Conservation (phyloP, 2,888 invertebrate species). For the Vandiemenella viatica region DNA sequence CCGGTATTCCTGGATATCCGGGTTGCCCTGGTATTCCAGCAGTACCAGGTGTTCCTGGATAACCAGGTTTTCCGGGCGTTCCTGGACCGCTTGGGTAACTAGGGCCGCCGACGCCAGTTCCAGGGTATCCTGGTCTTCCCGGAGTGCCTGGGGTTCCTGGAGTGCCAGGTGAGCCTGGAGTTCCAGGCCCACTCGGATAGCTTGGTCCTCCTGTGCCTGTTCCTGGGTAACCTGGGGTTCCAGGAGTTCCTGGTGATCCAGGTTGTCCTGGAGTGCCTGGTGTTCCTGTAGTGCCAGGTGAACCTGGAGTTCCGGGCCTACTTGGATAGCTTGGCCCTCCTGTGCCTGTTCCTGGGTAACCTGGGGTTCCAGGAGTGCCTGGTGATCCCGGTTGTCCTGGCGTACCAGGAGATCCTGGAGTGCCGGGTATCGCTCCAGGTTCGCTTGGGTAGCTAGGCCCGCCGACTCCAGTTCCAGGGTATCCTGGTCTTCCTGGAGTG, state of each 20-base stretch:
- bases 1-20: slow-evolving; percentile 16
- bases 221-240: slow-evolving; percentile 14
- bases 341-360: slow-evolving; percentile 3
- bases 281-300: slow-evolving; percentile 21
- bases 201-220: slow-evolving; percentile 5
- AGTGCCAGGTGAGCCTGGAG: slow-evolving; percentile 15
- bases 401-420: slow-evolving; percentile 18
- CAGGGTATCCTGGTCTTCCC: slow-evolving; percentile 2
- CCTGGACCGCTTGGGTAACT: slow-evolving; percentile 12
- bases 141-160: slow-evolving; percentile 15
- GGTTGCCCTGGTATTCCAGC: slow-evolving; percentile 17
- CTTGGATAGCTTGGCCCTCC: slow-evolving; percentile 20
- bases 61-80: slow-evolving; percentile 9
- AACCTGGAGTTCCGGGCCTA: slow-evolving; percentile 21
- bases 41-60: slow-evolving; percentile 11
- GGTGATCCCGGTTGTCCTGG: slow-evolving; percentile 21
- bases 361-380: slow-evolving; percentile 10
- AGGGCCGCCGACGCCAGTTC: slow-evolving; percentile 10
- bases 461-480: slow-evolving; percentile 21
- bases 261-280: slow-evolving; percentile 21
- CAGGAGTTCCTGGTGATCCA: slow-evolving; percentile 23
- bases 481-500: slow-evolving; percentile 23
- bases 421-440: slow-evolving; percentile 16
- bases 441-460: slow-evolving; percentile 18
- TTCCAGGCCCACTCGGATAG: slow-evolving; percentile 23